Conservation (phyloP, 2,113 vertebrate species). For the Oxyruncus cristatus region DNA sequence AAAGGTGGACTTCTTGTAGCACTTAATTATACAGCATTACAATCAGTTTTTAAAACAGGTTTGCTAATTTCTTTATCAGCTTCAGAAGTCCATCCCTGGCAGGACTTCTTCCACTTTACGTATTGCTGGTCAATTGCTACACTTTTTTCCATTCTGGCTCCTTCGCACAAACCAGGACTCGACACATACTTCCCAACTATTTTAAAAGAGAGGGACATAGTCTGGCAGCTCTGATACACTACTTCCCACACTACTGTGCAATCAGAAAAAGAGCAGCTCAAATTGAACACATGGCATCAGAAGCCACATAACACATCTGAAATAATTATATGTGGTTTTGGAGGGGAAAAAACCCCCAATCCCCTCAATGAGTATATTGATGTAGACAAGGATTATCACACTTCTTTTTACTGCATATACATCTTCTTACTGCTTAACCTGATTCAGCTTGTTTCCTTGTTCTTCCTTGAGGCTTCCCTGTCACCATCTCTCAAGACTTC, state of each 20-base stretch:
- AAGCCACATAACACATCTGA: background rate
- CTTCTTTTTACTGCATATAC: background rate
- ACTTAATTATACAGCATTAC: too few species aligned
- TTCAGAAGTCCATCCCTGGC: too few species aligned
- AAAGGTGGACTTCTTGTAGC: too few species aligned
- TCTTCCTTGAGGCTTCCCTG: background rate
- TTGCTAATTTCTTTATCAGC: too few species aligned
- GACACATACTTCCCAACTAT: background rate
- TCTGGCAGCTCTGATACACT: background rate
- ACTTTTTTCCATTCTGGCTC: background rate
- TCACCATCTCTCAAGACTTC: background rate
- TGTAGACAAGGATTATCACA: background rate
- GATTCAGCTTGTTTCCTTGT: background rate
- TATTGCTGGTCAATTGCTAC: too few species aligned
- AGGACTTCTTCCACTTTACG: too few species aligned
- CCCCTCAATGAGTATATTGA: rapidly evolving
- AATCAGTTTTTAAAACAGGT: too few species aligned
- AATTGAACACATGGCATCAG: background rate
- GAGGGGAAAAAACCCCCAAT: background rate
- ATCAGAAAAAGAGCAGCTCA: background rate
- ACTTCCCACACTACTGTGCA: background rate
- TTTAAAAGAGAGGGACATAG: background rate
- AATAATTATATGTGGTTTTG: background rate
- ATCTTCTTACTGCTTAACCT: background rate
- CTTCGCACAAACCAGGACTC: background rate